Percentiles rank a stretch among this genome's conserved stretches.
These are phyloP conservation scores for Eciton burchellii DNA, from an alignment of 1,140 invertebrate species.

Conservation along the genomic window DNA sequence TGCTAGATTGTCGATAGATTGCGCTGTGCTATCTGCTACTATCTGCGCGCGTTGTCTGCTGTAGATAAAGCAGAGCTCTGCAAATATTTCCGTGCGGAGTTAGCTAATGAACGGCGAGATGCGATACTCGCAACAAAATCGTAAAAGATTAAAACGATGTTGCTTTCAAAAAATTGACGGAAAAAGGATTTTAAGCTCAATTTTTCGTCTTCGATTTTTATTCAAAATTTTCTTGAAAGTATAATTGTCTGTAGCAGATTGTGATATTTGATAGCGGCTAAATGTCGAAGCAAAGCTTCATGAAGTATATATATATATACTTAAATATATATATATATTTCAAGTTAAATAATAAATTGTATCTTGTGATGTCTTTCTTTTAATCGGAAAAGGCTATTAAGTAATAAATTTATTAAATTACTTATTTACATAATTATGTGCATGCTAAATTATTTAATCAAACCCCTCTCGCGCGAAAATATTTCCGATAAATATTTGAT, in stretches of 20 bases:
- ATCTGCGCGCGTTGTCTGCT: not conserved
- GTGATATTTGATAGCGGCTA: not conserved
- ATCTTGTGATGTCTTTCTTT: not conserved
- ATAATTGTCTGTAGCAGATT: not conserved
- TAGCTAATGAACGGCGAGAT: too few species aligned
- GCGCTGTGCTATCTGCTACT: constrained; percentile 52
- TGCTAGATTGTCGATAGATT: constrained; percentile 56
- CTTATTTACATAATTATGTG: too few species aligned
- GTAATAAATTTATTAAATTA: too few species aligned
- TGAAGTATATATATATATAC: too few species aligned
- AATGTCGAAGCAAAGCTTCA: too few species aligned
- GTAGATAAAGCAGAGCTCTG: constrained; percentile 71
- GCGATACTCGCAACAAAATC: too few species aligned
- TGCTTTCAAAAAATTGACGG: not conserved
- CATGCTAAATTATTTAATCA: too few species aligned
- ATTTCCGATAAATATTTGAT: too few species aligned
- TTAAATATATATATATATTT: too few species aligned
- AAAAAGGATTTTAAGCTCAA: too few species aligned
- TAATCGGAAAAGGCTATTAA: not conserved
- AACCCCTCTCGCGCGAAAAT: too few species aligned
- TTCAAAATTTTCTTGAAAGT: not conserved
- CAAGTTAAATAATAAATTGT: not conserved
- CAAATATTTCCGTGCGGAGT: not conserved
- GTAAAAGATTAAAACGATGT: not conserved
- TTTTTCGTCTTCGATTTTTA: not conserved